phyloP scores from a whole-genome alignment of 2,888 invertebrate genomes.

The Dynastes grantii region DNA sequence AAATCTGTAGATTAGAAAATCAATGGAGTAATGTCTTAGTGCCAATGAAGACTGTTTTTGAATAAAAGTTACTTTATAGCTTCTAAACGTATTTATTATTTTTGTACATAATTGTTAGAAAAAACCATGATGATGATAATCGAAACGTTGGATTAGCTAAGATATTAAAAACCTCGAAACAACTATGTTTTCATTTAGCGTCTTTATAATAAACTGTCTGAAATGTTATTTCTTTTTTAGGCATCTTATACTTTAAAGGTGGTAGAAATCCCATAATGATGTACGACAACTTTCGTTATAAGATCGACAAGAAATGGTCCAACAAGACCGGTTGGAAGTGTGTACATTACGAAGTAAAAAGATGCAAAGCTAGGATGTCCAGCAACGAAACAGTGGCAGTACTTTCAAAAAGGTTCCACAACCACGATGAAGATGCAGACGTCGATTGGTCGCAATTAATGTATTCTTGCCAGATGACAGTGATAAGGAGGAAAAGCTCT shows the following conservation, averaged over 20 bases:
- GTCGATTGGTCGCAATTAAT: conserved; percentile 5
- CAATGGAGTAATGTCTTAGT: no score
- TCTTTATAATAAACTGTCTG: no score
- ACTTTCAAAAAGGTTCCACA: conserved; percentile 28
- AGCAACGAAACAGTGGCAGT: conserved; percentile 53
- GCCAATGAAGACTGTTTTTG: no score
- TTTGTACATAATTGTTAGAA: no score
- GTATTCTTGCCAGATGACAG: not conserved
- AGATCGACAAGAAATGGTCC: conserved; percentile 47
- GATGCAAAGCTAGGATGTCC: conserved; percentile 56
- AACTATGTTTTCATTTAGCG: no score
- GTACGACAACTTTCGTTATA: conserved; percentile 53
- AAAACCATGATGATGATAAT: no score
- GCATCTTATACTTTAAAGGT: conserved; percentile 44
- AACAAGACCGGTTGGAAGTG: conserved; percentile 63
- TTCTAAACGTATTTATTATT: no score
- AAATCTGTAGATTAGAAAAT: no score
- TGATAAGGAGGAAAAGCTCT: not conserved
- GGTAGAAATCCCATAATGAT: conserved; percentile 56
- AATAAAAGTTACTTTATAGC: no score
- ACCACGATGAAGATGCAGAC: not conserved
- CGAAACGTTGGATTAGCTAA: no score
- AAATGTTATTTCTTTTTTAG: not conserved
- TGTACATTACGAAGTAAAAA: conserved; percentile 58
- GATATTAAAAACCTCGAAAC: no score